These are phyloP conservation scores for Apostichopus parvimensis DNA, from an alignment of 35 echinoderm and acorn worm genomes.

Conservation along the genomic window DNA sequence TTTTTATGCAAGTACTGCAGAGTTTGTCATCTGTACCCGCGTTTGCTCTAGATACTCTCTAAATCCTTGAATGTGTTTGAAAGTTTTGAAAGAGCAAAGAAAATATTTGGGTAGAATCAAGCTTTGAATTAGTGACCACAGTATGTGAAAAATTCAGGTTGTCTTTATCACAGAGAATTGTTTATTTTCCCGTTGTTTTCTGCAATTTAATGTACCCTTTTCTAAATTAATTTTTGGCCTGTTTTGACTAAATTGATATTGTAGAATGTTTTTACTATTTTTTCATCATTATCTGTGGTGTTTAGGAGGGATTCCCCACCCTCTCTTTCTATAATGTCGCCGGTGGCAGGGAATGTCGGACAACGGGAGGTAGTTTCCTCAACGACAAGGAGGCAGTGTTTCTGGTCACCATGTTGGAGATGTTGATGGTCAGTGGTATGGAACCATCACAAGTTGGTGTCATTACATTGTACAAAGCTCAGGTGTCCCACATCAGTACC, in stretches of 20 bases:
- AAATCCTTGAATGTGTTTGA: too few relatives aligned
- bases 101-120: too few relatives aligned
- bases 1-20: too few relatives aligned
- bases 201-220: not conserved
- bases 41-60: too few relatives aligned
- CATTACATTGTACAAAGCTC: constrained; percentile 96
- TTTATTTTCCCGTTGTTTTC: too few relatives aligned
- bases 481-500: constrained; percentile 64
- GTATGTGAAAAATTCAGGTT: too few relatives aligned
- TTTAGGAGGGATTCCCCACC: constrained; percentile 74
- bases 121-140: too few relatives aligned
- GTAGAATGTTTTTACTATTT: not conserved
- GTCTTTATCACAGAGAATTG: too few relatives aligned
- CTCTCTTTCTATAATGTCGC: constrained; percentile 91
- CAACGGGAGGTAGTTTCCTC: constrained; percentile 79
- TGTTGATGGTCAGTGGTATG: constrained; percentile 67
- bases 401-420: constrained; percentile 81
- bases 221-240: not conserved
- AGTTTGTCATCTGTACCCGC: too few relatives aligned
- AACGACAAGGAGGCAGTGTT: constrained; percentile 90
- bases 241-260: not conserved
- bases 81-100: too few relatives aligned
- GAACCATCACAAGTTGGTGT: constrained; percentile 81
- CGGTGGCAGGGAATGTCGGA: constrained; percentile 74
- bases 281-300: not conserved